Conservation (phyloP, 2,797 vertebrate genomes). For the Scolopax bukidnonensis region DNA sequence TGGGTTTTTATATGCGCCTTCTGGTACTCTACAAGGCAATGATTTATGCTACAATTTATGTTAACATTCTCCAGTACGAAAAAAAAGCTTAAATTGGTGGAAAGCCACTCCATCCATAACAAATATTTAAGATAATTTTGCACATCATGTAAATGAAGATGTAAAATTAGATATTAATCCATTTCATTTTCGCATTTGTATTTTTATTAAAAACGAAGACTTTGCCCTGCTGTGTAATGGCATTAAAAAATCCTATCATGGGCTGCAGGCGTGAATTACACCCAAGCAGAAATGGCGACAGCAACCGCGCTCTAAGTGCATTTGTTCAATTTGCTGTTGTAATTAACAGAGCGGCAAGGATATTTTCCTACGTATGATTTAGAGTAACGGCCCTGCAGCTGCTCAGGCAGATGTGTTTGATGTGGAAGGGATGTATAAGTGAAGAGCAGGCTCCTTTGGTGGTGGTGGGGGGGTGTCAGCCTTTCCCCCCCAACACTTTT, state of each 20-base stretch:
- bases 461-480: not conserved
- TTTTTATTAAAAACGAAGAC: slow-evolving; percentile 74
- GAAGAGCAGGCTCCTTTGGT: not conserved
- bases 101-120: slow-evolving; percentile 77
- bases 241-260: slow-evolving; percentile 45
- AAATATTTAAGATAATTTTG: slow-evolving; percentile 80
- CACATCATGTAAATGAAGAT: slow-evolving; percentile 75
- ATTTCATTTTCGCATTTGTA: slow-evolving; percentile 74
- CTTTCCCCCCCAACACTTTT: not conserved
- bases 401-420: not conserved
- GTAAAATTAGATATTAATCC: slow-evolving; percentile 79
- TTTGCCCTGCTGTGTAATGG: slow-evolving; percentile 46
- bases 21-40: slow-evolving; percentile 81
- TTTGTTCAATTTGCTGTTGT: slow-evolving; percentile 65
- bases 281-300: slow-evolving; percentile 24
- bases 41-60: slow-evolving; percentile 84
- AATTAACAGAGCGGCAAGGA: slow-evolving; percentile 56
- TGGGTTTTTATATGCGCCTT: slow-evolving; percentile 81
- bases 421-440: accelerated
- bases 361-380: not conserved
- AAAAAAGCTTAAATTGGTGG: slow-evolving; percentile 70
- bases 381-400: not conserved
- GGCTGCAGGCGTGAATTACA: slow-evolving; percentile 50
- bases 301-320: slow-evolving; percentile 34
- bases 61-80: slow-evolving; percentile 75